A percentile compares a stretch with the other conserved stretches of the same genome.
These are phyloP conservation scores for Sebastes taczanowskii DNA, from an alignment of 2,797 vertebrate species.

Conservation along the genomic window DNA sequence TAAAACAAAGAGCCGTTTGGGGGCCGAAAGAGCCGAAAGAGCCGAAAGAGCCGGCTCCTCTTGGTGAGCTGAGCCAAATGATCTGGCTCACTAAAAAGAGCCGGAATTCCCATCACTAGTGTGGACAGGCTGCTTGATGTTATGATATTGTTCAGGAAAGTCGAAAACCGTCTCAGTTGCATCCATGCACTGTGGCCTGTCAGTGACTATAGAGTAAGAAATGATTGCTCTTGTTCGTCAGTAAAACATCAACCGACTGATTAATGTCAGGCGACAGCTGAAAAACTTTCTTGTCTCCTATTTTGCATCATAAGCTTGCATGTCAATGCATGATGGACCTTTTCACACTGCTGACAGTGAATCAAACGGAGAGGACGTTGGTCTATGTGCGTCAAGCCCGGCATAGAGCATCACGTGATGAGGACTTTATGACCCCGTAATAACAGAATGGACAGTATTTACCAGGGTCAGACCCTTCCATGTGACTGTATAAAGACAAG, in stretches of 20 bases:
- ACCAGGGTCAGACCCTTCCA: neutral
- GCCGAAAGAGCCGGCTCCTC: too few relatives aligned
- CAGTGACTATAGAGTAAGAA: neutral
- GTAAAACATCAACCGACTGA: neutral
- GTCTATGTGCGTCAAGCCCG: neutral
- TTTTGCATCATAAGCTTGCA: neutral
- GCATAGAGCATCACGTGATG: neutral
- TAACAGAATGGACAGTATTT: neutral
- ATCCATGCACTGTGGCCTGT: neutral
- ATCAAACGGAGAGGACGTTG: neutral
- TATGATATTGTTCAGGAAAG: neutral
- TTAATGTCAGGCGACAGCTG: neutral
- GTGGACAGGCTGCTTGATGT: neutral
- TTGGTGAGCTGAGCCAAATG: too few relatives aligned
- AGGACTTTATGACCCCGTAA: neutral
- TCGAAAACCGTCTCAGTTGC: neutral
- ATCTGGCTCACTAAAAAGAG: neutral
- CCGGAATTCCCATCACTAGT: neutral
- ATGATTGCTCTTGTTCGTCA: neutral
- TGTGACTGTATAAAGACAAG: slow-evolving; percentile 8
- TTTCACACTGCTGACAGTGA: neutral
- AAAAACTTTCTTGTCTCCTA: neutral
- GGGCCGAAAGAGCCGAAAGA: too few relatives aligned
- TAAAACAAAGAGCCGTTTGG: too few relatives aligned
- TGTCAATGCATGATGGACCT: neutral